Conservation (phyloP, 2,113 vertebrate species). For the Sturnira hondurensis region DNA sequence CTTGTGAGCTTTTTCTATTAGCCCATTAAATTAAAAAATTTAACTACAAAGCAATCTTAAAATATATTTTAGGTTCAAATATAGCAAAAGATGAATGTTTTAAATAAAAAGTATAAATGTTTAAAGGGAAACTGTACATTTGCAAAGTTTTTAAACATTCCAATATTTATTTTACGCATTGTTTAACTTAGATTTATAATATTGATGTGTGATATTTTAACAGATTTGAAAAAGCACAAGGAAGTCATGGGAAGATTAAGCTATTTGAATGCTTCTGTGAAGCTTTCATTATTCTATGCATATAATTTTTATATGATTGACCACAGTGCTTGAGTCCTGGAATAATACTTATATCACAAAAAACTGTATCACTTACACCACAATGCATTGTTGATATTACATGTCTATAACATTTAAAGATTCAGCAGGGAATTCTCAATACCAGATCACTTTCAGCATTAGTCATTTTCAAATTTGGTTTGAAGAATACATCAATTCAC, state of each 20-base stretch:
- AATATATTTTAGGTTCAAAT: slow-evolving; percentile 32
- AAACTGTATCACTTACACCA: not conserved
- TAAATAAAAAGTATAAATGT: not conserved
- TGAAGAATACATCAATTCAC: slow-evolving; percentile 21
- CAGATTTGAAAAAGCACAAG: not conserved
- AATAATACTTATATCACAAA: slow-evolving; percentile 1
- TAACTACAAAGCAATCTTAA: slow-evolving; percentile 37
- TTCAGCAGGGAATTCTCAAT: not conserved
- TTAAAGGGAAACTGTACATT: not conserved
- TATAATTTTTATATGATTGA: not conserved
- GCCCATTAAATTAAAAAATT: not conserved
- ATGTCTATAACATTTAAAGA: not conserved
- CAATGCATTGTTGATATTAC: not conserved
- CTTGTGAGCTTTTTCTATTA: not conserved
- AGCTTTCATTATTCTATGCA: not conserved
- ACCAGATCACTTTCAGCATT: slow-evolving; percentile 22
- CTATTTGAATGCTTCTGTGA: not conserved
- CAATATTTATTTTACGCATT: not conserved
- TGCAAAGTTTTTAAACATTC: not conserved
- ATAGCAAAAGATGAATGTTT: not conserved
- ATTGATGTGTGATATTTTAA: not conserved
- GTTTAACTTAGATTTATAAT: slow-evolving; percentile 15
- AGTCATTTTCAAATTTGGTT: slow-evolving; percentile 50
- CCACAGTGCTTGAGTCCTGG: not conserved
- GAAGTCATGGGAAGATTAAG: not conserved